Evolutionary conservation across 2,113 vertebrate species (phyloP), one percentile per base, ranked within the genome.

Genomic region (Lasiurus borealis): DNA sequence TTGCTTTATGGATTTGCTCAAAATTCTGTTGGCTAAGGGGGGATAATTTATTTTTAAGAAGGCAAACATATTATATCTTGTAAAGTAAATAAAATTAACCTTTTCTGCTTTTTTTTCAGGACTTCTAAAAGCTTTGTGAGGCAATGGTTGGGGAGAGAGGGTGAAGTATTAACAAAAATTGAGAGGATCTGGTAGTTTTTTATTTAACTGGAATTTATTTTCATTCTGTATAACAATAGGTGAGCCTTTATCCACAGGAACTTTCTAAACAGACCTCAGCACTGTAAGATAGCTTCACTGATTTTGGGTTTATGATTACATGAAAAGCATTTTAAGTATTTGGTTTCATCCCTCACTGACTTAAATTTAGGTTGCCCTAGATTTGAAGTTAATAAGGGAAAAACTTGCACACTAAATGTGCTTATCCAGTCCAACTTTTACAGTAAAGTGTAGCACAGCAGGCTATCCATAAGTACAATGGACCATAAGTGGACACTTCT

Each of bases 341-440:
- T 77, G 59, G 13, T 57, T 85, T 90, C 46, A 69, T 88, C 34
- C 12, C 8, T 93, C 46, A 68, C 9, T 83, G 36, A 90, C 40
- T 94, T 94, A 94, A 80, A 93, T 82, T 57, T 91, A 91, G 54
- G 15, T 83, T 96, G 48, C 23, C 40, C 69, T 97, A 93, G 52
- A 93, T 96, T 82, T 62, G 25, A 92, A 95, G n/a, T 14, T 89
- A 80, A 78, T 40, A 18, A 5, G 18, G n/a, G 19, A 36, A 69
- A 72, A 75, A 15, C 40, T 34, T 75, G 6, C 4, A 5, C 31
- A 44, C 18, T 69, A 78, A 76, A 57, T 81, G 34, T 72, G 14
- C 54, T 89, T 90, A 75, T 76, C 6, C n/a, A 62, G 52, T 52
- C 40, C 50, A 85, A 1, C 34, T 78, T 48, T 80, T 73, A 54